Evolutionary conservation across 2,797 vertebrate genomes (phyloP), one percentile per base, ranked within the genome.

Genomic region (Chelonia mydas): DNA sequence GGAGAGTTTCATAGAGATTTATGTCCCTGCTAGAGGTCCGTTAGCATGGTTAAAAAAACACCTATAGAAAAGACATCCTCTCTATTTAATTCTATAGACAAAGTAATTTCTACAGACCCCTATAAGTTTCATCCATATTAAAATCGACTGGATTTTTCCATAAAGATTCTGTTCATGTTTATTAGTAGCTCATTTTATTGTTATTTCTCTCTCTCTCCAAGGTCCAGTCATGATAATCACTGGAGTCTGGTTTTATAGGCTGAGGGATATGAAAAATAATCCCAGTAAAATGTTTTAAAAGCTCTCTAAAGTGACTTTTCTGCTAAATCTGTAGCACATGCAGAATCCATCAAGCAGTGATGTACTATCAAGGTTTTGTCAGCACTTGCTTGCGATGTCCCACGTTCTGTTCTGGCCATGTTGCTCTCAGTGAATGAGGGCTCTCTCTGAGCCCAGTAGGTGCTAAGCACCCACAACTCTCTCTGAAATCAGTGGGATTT

Each of bases 141-240:
- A 23, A 28, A 33, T 17, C 31, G 31, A 47, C 15, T 47, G 12
- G 41, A 49, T 49, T 49, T 77, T 77, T 77, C 57, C 59, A 2
- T 53, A 16, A 16, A 2, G 11, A 25, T 45, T 45, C 33, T 11
- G 3, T 2, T 0, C 21, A 0, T 16, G 17, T 15, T 53, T 31
- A 76, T 3, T 54, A 25, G 16, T 59, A 53, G n/a, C 12, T 65
- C 3, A 16, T 28, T 49, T 27, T 47, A 7, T 77, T 77, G 15
- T 49, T 28, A 49, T 45, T 77, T 77, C 74, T 49, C 41, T 77
- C 45, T 72, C 41, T 41, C 11, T 72, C n/a, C 19, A 45, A 74
- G 37, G 37, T 37, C 21, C 11, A 47, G 11, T 47, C 72, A 12
- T 27, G 23, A n/a, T 72, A 72, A 37, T 72, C 68, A 31, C 59